Evolutionary conservation across 1,140 invertebrate genomes (phyloP), one percentile per base, ranked within the genome.

Genomic region (Panagrolaimus sp.): DNA sequence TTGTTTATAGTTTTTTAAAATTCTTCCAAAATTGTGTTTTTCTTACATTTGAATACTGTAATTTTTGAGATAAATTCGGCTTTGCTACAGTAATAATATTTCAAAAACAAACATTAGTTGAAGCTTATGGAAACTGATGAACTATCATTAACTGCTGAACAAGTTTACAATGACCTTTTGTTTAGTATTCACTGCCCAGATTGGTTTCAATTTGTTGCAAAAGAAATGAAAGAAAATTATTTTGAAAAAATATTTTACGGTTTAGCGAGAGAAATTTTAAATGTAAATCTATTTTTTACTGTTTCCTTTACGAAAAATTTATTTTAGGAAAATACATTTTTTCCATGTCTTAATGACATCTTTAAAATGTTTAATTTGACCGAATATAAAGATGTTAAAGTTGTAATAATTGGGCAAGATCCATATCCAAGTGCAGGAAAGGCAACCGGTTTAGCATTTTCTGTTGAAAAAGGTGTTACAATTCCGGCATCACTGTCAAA

Each of bases 141-240:
- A 21, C 17, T 58, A 26, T 21, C 52, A 10, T 26, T 12, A 21
- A 58, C 52, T 17, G n/a, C 21, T 3, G 28, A 12, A 28, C 52
- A 58, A 28, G 21, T 58, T 58, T 58, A 58, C 21, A 58, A 58
- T 17, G 28, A 58, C 8, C 21, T 58, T 21, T 58, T 58, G 52
- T 58, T 58, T 17, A 21, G 21, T 5, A 17, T 58, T 12, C 10
- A 17, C 17, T 21, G 28, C 28, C 52, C 52, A 2, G 52, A 58
- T 58, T 58, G 52, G 52, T 58, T 58, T 28, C 21, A 21, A 28
- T 58, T 58, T 26, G 2, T 58, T 2, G 21, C 52, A 12, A 58
- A 58, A 26, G 52, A 58, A 58, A 58, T 58, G 52, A 21, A 58
- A 21, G 21, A 58, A 21, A 21, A 21, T 10, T 58, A 58, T 14